A percentile compares a stretch with the other conserved stretches of the same genome.
Conservation (phyloP, 2,113 vertebrate genomes). For the Catharus minimus region DNA sequence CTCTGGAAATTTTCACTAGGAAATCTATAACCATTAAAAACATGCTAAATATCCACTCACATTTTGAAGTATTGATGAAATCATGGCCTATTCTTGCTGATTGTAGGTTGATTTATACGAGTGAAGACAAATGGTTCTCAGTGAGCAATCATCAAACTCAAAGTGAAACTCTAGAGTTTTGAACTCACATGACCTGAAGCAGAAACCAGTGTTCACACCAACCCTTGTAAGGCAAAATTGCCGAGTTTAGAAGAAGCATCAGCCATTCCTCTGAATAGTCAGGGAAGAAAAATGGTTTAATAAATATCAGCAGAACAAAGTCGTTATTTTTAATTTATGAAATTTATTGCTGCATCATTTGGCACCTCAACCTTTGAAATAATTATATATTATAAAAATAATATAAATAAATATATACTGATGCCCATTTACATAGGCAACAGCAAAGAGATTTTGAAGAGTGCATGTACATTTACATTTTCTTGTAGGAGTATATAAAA, state of each 20-base stretch:
- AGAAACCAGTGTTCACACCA: constrained; percentile 27
- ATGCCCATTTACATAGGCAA: not conserved
- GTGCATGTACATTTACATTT: not conserved
- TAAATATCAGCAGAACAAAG: not conserved
- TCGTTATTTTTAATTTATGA: not conserved
- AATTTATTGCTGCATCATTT: not conserved
- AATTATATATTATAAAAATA: not conserved
- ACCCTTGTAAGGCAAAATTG: not conserved
- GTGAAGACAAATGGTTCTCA: constrained; percentile 52
- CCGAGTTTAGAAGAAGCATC: not conserved
- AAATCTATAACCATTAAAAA: not conserved
- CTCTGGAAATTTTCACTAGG: not conserved
- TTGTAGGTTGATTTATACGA: not conserved
- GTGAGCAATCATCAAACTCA: constrained; percentile 46
- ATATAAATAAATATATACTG: not conserved
- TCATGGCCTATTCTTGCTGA: not conserved
- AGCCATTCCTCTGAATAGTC: not conserved
- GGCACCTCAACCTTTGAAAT: not conserved
- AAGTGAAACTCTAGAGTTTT: constrained; percentile 53
- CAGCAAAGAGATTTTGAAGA: not conserved
- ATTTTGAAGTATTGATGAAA: not conserved
- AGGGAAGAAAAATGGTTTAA: not conserved
- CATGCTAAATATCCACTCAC: not conserved
- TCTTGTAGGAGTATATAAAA: not conserved
- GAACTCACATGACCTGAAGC: constrained; percentile 48